These are phyloP conservation scores for Conopomorpha cramerella DNA, from an alignment of 1,140 invertebrate genomes.

Conservation along the genomic window DNA sequence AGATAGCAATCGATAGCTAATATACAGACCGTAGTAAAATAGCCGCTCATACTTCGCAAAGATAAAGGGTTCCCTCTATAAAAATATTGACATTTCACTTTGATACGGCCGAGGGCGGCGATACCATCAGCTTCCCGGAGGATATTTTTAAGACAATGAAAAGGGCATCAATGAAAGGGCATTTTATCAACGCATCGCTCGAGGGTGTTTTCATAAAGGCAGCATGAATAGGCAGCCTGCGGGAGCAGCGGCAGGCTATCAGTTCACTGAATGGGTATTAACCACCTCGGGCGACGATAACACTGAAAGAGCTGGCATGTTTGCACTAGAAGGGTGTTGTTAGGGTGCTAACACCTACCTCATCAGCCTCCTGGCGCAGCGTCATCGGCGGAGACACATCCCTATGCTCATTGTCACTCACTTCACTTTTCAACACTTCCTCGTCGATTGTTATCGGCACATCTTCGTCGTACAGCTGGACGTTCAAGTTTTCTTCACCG, in stretches of 20 bases:
- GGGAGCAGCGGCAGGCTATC: conserved; percentile 24
- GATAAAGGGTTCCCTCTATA: neutral
- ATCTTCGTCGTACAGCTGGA: conserved; percentile 33
- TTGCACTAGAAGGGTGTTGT: too few species aligned
- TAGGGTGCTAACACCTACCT: too few species aligned
- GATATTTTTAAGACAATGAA: conserved; percentile 45
- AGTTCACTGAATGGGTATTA: conserved; percentile 35
- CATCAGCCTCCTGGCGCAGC: conserved; percentile 45
- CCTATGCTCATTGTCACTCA: conserved; percentile 33
- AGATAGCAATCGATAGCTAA: too few species aligned
- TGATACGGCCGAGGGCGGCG: conserved; percentile 12
- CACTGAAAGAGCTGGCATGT: conserved; percentile 24
- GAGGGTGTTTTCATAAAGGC: conserved; percentile 27
- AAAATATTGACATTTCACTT: conserved; percentile 8
- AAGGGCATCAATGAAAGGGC: conserved; percentile 32
- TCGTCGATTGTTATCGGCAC: too few species aligned
- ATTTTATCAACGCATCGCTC: conserved; percentile 38
- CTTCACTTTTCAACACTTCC: too few species aligned
- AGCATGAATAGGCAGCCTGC: conserved; percentile 23
- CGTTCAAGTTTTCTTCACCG: conserved; percentile 25
- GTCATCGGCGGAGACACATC: conserved; percentile 38
- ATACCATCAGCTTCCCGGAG: too few species aligned
- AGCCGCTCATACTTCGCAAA: neutral
- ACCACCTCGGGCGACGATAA: conserved; percentile 41
- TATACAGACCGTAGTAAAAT: too few species aligned